Percentiles rank a stretch among this genome's conserved stretches.
Evolutionary conservation across 2,888 invertebrate genomes (phyloP).

Genomic region (Chloromyia formosa): DNA sequence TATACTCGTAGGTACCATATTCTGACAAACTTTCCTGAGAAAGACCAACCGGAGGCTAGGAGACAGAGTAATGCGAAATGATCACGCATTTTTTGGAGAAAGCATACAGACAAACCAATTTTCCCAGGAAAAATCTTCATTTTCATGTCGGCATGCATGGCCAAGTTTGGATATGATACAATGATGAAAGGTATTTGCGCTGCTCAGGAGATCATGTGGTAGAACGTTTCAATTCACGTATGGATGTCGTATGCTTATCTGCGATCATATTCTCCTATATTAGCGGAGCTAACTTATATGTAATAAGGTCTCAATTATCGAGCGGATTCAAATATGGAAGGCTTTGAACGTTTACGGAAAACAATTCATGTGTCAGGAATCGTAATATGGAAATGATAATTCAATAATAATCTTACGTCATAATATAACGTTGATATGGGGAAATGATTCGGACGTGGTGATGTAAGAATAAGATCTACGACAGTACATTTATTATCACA

Average conservation of each 20-base stretch:
- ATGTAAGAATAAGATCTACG: too few species aligned
- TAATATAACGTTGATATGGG: too few species aligned
- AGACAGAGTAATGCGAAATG: slow-evolving; percentile 19
- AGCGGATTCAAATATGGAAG: neutral
- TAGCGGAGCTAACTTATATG: neutral
- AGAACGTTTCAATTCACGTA: slow-evolving; percentile 34
- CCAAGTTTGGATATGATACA: slow-evolving; percentile 20
- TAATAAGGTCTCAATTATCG: neutral
- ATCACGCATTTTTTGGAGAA: slow-evolving; percentile 42
- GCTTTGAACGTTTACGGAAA: neutral
- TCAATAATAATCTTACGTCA: neutral
- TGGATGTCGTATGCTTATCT: neutral
- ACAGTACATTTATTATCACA: too few species aligned
- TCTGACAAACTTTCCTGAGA: too few species aligned
- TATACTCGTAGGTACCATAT: too few species aligned
- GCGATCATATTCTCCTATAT: neutral
- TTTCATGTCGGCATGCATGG: slow-evolving; percentile 9
- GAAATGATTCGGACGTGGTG: too few species aligned
- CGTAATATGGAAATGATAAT: slow-evolving; percentile 14
- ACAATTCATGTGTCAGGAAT: neutral
- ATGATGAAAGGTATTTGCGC: neutral
- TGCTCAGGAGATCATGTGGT: neutral
- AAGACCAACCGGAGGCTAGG: neutral
- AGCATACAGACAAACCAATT: slow-evolving; percentile 25
- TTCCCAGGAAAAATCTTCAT: slow-evolving; percentile 38